These are phyloP conservation scores for Pseudomyrmex sp. DNA, from an alignment of 1,140 invertebrate species.

Conservation along the genomic window DNA sequence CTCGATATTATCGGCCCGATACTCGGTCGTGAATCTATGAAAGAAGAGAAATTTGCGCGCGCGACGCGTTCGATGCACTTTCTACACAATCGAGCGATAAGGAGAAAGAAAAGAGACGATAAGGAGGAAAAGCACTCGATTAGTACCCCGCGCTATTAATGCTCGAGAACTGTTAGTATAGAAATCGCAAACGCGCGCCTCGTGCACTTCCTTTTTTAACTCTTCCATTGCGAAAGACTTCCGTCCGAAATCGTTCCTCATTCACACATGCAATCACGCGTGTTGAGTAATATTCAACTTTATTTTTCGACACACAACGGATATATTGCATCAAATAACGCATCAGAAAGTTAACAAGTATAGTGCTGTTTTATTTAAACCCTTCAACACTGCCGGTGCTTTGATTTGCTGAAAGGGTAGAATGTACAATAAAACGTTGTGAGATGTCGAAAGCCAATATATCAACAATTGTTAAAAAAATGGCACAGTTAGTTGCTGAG, in stretches of 20 bases:
- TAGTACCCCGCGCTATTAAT: constrained; percentile 1
- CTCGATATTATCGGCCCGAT: neutral
- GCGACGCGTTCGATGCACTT: constrained; percentile 18
- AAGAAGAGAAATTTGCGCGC: neutral
- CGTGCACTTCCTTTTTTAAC: neutral
- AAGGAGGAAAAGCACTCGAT: constrained; percentile 35
- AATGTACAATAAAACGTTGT: neutral
- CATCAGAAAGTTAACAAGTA: neutral
- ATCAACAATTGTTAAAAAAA: constrained; percentile 24
- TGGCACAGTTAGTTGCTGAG: constrained; percentile 18
- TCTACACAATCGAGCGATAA: constrained; percentile 14
- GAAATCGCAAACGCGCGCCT: neutral
- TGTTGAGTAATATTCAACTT: no score
- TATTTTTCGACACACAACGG: neutral
- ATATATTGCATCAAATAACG: neutral
- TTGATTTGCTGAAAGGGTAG: neutral
- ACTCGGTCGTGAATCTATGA: neutral
- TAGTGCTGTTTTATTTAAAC: constrained; percentile 5
- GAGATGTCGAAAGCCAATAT: neutral
- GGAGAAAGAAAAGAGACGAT: constrained; percentile 9
- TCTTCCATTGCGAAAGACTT: neutral
- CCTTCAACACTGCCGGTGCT: neutral
- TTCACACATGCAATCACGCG: neutral
- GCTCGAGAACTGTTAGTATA: constrained; percentile 29
- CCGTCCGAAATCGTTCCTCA: no score